Base-by-base conservation (phyloP, 2,113 vertebrate genomes). In the Ceratotherium simum region DNA sequence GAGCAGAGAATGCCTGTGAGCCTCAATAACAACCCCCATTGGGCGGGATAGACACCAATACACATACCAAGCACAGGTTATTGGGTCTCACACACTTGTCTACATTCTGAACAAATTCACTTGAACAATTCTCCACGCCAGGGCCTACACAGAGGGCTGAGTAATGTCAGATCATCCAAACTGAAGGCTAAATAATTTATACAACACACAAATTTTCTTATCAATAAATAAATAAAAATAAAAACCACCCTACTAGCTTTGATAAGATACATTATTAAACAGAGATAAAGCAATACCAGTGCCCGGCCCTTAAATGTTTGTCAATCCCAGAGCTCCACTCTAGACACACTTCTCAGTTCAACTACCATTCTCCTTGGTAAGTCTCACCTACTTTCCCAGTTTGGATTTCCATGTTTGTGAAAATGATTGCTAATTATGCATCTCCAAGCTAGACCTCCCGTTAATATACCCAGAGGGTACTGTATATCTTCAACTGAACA, bases 151-250 rank as follows among this genome's bases (percentile, higher is more conserved):
- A 85, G 36, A 80, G 21, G 13, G n/a, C 39, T 72, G 36, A 94
- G 56, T 20, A 83, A 92, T 42, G 72, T 70, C 39, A 60, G n/a
- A 48, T 89, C 54, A 67, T 39, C 83, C 69, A 58, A 83, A 64
- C 1, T 56, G 25, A 94, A 84, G n/a, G 70, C 56, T 88, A 80
- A 84, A 46, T 51, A 76, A 64, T 87, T 96, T 64, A 46, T 58
- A 65, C 8, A 42, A 94, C 31, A 69, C 2, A 78, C 6, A 70
- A n/a, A 72, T 36, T 56, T 91, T 25, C 21, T 70, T 70, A 60
- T 64, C 54, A 96, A 78, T 10, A 10, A 91, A 78, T 10, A 10
- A 91, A 75, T 78, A 86, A 81, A 91, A 97, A 79, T 79, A 86
- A 95, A 72, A 67, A 79, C 51, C 8, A 87, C 9, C 36, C 10